These are phyloP conservation scores for Hippocampus guttulatus DNA, from an alignment of 2,113 vertebrate genomes.

Conservation along the genomic window DNA sequence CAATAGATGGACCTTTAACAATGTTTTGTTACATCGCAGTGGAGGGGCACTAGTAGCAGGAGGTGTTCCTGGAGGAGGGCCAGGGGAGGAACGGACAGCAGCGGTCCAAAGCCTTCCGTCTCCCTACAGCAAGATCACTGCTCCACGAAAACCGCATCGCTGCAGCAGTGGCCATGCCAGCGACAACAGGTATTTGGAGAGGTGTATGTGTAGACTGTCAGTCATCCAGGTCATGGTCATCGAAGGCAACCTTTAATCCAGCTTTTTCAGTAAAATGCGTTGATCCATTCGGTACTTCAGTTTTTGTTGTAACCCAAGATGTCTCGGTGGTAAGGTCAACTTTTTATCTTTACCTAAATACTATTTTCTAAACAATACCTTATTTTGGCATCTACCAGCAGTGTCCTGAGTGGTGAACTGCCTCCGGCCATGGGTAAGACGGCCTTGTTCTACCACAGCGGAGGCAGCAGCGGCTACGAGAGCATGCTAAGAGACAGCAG, in stretches of 20 bases:
- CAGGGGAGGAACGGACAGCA: slow-evolving; percentile 73
- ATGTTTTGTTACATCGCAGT: slow-evolving; percentile 25
- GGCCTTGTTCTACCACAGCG: slow-evolving; percentile 93
- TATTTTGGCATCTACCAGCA: slow-evolving; percentile 72
- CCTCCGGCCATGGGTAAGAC: slow-evolving; percentile 98
- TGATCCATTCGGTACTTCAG: not conserved
- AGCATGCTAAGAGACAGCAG: slow-evolving; percentile 98
- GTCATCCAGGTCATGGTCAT: too few species aligned
- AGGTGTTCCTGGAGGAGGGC: slow-evolving; percentile 31
- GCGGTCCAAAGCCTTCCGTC: slow-evolving; percentile 84
- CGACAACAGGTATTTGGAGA: slow-evolving; percentile 74
- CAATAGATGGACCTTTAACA: not conserved
- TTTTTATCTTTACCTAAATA: not conserved
- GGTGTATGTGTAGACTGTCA: too few species aligned
- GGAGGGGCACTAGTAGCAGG: slow-evolving; percentile 33
- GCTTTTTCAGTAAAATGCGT: not conserved
- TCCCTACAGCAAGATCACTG: slow-evolving; percentile 97
- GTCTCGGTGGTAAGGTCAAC: not conserved
- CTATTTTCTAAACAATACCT: not conserved
- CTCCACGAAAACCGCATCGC: slow-evolving; percentile 87
- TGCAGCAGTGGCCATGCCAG: slow-evolving; percentile 97
- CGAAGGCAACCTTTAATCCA: not conserved
- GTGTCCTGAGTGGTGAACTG: slow-evolving; percentile 92
- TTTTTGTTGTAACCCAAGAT: not conserved
- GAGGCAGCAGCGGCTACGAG: slow-evolving; percentile 96